Conservation (phyloP, 2,797 vertebrate species). For the Oryzias dopingdopingensis region DNA sequence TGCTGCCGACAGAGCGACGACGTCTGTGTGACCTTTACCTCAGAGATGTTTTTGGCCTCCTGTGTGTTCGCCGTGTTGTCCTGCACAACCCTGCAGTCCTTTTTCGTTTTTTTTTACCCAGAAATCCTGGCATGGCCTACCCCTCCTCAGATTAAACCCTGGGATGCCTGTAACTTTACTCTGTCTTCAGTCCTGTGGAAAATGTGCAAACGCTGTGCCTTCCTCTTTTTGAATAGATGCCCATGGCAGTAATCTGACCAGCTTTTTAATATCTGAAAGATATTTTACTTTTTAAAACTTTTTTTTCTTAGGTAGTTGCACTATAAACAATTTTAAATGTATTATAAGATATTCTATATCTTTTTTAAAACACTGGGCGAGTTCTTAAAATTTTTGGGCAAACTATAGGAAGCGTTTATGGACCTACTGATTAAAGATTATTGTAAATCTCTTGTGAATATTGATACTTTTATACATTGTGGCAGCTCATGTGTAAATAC, state of each 20-base stretch:
- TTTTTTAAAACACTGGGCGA: slow-evolving; percentile 85
- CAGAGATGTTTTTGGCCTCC: slow-evolving; percentile 80
- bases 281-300: slow-evolving; percentile 75
- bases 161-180: slow-evolving; percentile 71
- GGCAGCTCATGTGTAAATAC: slow-evolving; percentile 98
- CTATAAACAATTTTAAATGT: slow-evolving; percentile 78
- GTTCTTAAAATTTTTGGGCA: slow-evolving; percentile 77
- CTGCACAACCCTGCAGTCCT: slow-evolving; percentile 61
- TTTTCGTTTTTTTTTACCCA: slow-evolving; percentile 33
- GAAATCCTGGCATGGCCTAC: slow-evolving; percentile 78
- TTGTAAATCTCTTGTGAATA: slow-evolving; percentile 91
- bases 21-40: slow-evolving; percentile 91
- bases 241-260: slow-evolving; percentile 78
- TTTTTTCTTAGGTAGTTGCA: slow-evolving; percentile 79
- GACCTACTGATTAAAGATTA: slow-evolving; percentile 84
- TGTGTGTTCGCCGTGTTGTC: slow-evolving; percentile 78
- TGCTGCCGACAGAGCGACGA: slow-evolving; percentile 92
- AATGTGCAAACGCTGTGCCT: slow-evolving; percentile 81
- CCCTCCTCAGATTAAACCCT: slow-evolving; percentile 71
- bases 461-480: slow-evolving; percentile 85
- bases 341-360: slow-evolving; percentile 71
- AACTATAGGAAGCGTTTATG: slow-evolving; percentile 78
- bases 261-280: slow-evolving; percentile 57
- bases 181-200: slow-evolving; percentile 62
- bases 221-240: slow-evolving; percentile 72